Percentiles rank a stretch among this genome's conserved stretches.
Evolutionary conservation across 1,140 invertebrate species (phyloP).

Genomic region (Drosophila arawakana): DNA sequence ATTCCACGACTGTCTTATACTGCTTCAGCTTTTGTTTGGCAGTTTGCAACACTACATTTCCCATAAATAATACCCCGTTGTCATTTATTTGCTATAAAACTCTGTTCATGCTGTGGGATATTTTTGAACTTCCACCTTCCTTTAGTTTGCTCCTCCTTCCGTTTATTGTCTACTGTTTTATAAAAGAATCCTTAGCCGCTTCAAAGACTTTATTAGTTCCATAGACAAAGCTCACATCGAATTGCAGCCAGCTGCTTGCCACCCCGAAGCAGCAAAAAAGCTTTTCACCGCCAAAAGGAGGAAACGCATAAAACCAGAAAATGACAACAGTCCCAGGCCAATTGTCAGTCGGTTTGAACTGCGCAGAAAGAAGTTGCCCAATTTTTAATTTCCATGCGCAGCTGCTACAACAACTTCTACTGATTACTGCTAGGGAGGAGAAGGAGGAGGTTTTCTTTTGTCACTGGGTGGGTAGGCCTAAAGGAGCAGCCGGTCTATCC

Average conservation of each 20-base stretch:
- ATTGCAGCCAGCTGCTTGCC: conserved; percentile 42
- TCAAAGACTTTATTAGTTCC: conserved; percentile 24
- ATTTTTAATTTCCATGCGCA: conserved; percentile 58
- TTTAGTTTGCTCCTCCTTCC: too few relatives aligned
- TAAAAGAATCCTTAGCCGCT: neutral
- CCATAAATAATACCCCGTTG: too few relatives aligned
- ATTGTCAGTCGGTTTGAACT: conserved; percentile 19
- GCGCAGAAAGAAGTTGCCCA: conserved; percentile 52
- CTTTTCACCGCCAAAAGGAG: conserved; percentile 17
- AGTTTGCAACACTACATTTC: too few relatives aligned
- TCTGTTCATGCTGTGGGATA: too few relatives aligned
- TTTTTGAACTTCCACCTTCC: neutral
- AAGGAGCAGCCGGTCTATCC: conserved; percentile 68
- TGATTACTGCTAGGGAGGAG: conserved; percentile 13
- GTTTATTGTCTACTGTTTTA: too few relatives aligned
- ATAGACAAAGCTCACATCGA: conserved; percentile 49
- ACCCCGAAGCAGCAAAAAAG: conserved; percentile 22
- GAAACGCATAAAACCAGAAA: conserved; percentile 1
- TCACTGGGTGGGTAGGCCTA: conserved; percentile 16
- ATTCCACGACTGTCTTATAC: too few relatives aligned
- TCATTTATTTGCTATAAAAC: too few relatives aligned
- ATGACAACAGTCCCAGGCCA: conserved; percentile 34
- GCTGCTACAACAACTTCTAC: conserved; percentile 43
- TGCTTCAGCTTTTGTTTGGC: too few relatives aligned
- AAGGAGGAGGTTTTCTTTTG: conserved; percentile 28